Evolutionary conservation across 1,140 invertebrate species (phyloP).

Genomic region (Eumaeus atala): DNA sequence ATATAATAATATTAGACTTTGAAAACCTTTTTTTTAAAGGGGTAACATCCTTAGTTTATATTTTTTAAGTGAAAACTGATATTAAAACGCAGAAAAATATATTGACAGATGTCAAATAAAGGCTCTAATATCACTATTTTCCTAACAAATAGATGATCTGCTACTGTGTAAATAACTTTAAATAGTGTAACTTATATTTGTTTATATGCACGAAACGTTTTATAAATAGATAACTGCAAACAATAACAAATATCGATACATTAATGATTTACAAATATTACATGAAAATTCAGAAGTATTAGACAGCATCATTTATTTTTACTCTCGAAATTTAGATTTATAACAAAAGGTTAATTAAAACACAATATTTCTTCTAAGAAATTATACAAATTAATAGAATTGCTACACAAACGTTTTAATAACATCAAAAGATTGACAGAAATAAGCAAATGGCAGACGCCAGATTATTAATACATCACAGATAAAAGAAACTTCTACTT

Average conservation of each 20-base stretch:
- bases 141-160: not conserved
- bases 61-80: not conserved
- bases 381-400: slow-evolving; percentile 10
- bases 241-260: not conserved
- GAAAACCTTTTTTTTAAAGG: not conserved
- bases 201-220: not conserved
- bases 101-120: slow-evolving; percentile 9
- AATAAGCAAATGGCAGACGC: slow-evolving; percentile 61
- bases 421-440: slow-evolving; percentile 73
- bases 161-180: not conserved
- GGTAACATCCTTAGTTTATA: not conserved
- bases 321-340: not conserved
- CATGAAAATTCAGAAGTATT: not conserved
- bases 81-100: slow-evolving; percentile 8
- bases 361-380: slow-evolving; percentile 3
- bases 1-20: slow-evolving; percentile 13
- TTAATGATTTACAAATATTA: slow-evolving; percentile 2
- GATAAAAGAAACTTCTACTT: not conserved
- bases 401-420: slow-evolving; percentile 62
- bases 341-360: not conserved
- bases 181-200: not conserved
- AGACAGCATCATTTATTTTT: not conserved
- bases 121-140: slow-evolving; percentile 1
- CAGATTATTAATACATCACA: slow-evolving; percentile 19
- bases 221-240: slow-evolving; percentile 6